Evolutionary conservation across 2,888 invertebrate species (phyloP), one percentile per base, ranked within the genome.

Genomic region (Athripsodes cinereus): DNA sequence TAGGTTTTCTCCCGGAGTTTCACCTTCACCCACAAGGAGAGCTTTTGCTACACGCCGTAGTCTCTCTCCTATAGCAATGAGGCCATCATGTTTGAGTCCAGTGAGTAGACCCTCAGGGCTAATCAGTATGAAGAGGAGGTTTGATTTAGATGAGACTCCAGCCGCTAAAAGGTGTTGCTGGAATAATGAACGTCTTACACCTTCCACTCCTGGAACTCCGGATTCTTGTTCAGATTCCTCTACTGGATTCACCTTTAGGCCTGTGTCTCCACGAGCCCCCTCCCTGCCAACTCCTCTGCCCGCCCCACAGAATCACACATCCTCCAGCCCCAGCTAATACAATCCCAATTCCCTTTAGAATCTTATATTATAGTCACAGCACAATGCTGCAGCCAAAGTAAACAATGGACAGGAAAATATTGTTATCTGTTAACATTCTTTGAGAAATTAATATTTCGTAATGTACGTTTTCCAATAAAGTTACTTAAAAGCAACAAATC

Each of bases 1-100:
- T 72, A 72, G 81, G 74, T 80, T 70, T 72, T 81, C 83, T 0
- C 78, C 82, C 34, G 81, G 74, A 63, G 81, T 88, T 40, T 90
- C 90, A 8, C 92, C 92, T 20, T 92, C 92, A 63, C 94, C 94
- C 2, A 92, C 92, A 22, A 81, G 94, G 62, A 90, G 89, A 67
- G 83, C 84, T 53, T 90, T 88, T 72, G 85, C 89, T 62, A 88
- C 88, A 52, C 81, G 91, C 66, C 85, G 92, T 58, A 94, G 94
- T 66, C 84, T 93, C 67, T 94, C 93, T 63, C 95, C 95, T 0
- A 93, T 94, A 66, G 85, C 91, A 11, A 83, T 92, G 74, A 80
- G 92, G 55, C 88, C 90, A 16, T 87, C 88, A 52, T 82, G 84
- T 62, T 75, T 90, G 67, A 87, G 86, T 52, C 85, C 86, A 0